Base-by-base conservation (phyloP, 2,797 vertebrate species). In the Peromyscus melanophrys region DNA sequence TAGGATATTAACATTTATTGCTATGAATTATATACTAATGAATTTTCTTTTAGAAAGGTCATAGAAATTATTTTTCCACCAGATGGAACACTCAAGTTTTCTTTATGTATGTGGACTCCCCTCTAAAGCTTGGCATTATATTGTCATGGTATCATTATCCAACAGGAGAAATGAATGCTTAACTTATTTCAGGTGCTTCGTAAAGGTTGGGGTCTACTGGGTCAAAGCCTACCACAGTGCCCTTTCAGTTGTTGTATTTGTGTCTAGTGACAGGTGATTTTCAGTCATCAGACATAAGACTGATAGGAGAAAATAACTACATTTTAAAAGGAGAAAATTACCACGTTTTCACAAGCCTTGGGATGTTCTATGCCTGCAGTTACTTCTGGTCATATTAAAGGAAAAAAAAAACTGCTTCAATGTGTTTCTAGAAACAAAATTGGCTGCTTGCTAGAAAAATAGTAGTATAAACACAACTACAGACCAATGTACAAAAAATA, bases 381-480 rank as follows among this genome's bases (percentile, higher is more conserved):
- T 63, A 63, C 11, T 83, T 31, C 59, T 63, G 37, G 2, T 63
- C 9, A 63, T 14, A 83, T 31, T 31, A 85, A 85, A 67, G 29
- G 2, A 6, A 34, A 31, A 67, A 13, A 31, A 65, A 13, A 7
- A 46, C 8, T 13, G 10, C 13, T 90, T 95, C 57, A 93, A 34
- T 82, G 61, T 71, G 23, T 92, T 94, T 95, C 46, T 92, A n/a
- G 37, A 16, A 71, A 65, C 75, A 69, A 93, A 82, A 59, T 80
- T 71, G 31, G 49, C 43, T 49, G 85, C 19, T 82, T 94, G 3
- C 1, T 90, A 87, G 29, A 57, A 86, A 89, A 96, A 93, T 13
- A 52, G 83, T 59, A 90, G 43, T 2, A 85, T 52, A 71, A 23
- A n/a, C 12, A 6, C 19, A 87, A 69, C 16, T 40, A 87, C 49